A percentile compares a stretch with the other conserved stretches of the same genome.
phyloP scores from a whole-genome alignment of 2,888 invertebrate species.

The Syrista parreyssii region DNA sequence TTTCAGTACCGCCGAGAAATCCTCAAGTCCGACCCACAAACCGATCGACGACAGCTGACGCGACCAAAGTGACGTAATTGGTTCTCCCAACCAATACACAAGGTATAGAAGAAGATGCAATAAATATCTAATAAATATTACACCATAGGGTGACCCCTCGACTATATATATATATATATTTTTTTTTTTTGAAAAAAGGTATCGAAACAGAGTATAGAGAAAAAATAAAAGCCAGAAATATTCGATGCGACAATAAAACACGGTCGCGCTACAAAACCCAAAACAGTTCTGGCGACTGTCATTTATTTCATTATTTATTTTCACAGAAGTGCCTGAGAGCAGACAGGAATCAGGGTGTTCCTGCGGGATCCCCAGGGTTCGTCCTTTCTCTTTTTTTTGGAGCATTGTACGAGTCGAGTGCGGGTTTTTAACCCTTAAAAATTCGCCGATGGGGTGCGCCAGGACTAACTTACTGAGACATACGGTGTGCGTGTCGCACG shows the following conservation, averaged over 20 bases:
- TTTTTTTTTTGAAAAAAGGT: constrained; percentile 41
- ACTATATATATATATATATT: too few species aligned
- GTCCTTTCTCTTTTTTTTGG: constrained; percentile 33
- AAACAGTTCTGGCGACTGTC: constrained; percentile 64
- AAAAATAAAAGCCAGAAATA: neutral
- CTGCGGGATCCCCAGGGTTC: constrained; percentile 30
- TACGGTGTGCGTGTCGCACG: constrained; percentile 30
- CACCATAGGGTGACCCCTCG: constrained; percentile 50
- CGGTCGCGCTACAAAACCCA: constrained; percentile 61
- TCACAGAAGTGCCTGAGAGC: constrained; percentile 30
- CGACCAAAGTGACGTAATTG: constrained; percentile 19
- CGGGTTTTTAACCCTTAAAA: constrained; percentile 65
- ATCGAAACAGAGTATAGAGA: constrained; percentile 17
- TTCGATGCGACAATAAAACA: constrained; percentile 39
- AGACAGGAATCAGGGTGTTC: constrained; percentile 34
- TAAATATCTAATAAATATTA: constrained; percentile 65
- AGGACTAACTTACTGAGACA: constrained; percentile 27
- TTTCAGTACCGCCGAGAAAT: neutral
- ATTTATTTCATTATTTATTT: constrained; percentile 63
- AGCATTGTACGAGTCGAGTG: constrained; percentile 63
- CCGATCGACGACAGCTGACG: constrained; percentile 4
- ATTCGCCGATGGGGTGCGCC: constrained; percentile 52
- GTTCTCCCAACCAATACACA: constrained; percentile 42
- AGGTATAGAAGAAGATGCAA: constrained; percentile 38
- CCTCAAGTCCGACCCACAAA: neutral